phyloP scores from a whole-genome alignment of 2,888 invertebrate genomes.

The Adineta ricciae region DNA sequence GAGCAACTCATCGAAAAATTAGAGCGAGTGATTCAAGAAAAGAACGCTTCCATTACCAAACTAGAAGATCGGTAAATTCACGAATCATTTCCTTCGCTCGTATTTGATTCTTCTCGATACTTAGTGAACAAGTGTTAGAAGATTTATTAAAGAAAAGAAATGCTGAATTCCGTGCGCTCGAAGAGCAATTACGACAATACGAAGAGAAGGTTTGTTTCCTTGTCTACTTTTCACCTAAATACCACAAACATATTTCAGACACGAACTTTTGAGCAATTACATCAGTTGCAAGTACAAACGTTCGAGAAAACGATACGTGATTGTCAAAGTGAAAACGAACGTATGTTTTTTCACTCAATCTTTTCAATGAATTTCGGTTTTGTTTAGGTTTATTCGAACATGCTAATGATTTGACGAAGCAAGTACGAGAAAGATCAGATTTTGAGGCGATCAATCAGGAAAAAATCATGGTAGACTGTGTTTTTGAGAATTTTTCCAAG shows the following conservation, averaged over 20 bases:
- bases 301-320: slow-evolving; percentile 18
- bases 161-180: not conserved
- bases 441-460: not conserved
- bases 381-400: slow-evolving; percentile 15
- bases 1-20: slow-evolving; percentile 15
- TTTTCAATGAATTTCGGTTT: not conserved
- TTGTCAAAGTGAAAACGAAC: slow-evolving; percentile 18
- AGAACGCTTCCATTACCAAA: slow-evolving; percentile 3
- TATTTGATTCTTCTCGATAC: not conserved
- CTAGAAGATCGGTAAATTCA: not conserved
- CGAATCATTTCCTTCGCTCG: not conserved
- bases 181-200: not conserved
- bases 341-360: not conserved
- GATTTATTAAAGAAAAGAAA: not conserved
- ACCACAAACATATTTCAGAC: not conserved
- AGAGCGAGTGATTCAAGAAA: not conserved
- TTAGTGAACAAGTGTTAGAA: not conserved
- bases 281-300: slow-evolving; percentile 9
- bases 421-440: not conserved
- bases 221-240: not conserved
- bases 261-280: slow-evolving; percentile 1
- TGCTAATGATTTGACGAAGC: not conserved
- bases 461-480: not conserved
- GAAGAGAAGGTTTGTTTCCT: not conserved
- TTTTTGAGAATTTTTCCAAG: not conserved